These are phyloP conservation scores for Cyrtonyx montezumae DNA, from an alignment of 2,113 vertebrate species.

Conservation along the genomic window DNA sequence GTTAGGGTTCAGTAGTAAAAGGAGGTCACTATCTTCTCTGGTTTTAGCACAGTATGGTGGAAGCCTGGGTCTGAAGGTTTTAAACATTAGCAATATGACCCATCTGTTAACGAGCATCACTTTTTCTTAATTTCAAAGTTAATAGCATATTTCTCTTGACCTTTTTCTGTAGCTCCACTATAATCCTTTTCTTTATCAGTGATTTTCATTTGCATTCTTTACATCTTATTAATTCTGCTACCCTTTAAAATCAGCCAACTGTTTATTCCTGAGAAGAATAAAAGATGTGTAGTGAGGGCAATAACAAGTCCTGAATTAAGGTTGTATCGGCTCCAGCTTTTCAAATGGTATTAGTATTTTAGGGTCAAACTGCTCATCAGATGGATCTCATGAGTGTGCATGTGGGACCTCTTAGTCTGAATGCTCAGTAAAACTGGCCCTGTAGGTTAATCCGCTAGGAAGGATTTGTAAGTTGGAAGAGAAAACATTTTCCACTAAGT, in stretches of 20 bases:
- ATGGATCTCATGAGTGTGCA: neutral
- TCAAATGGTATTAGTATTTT: neutral
- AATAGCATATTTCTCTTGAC: neutral
- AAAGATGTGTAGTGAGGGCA: neutral
- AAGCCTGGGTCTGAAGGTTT: neutral
- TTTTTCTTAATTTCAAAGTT: neutral
- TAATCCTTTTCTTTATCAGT: neutral
- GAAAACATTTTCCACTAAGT: neutral
- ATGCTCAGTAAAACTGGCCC: neutral
- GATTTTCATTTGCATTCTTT: neutral
- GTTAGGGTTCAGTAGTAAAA: neutral
- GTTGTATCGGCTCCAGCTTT: neutral
- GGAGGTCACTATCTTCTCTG: neutral
- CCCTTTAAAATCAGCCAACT: neutral
- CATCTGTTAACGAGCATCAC: neutral
- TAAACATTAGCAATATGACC: neutral
- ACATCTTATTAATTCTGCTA: neutral
- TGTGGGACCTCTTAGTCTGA: neutral
- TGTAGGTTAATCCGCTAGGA: neutral
- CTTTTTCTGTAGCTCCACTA: neutral
- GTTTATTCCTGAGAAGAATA: neutral
- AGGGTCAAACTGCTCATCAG: neutral
- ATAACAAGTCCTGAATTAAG: neutral
- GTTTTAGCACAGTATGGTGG: neutral
- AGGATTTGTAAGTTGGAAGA: neutral